Base-by-base conservation (phyloP, 2,888 invertebrate genomes). In the Lepidochrysops patricia region DNA sequence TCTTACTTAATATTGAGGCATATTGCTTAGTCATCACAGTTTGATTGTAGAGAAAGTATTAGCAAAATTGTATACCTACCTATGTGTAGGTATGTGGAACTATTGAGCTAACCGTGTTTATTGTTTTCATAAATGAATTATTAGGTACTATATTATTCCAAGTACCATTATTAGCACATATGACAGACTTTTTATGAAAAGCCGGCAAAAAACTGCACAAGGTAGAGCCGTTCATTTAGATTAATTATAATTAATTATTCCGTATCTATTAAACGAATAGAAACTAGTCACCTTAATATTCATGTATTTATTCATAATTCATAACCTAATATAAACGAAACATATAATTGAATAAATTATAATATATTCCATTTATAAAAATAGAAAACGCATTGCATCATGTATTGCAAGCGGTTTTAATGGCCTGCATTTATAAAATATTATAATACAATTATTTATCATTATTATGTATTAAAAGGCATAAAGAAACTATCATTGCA, bases 331-430 rank as follows among this genome's bases (percentile, higher is more conserved):
- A 23, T 43, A 12, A 43, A 4, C 19, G 19, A 43, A 43, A 43
- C 19, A 43, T 43, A 43, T 43, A 43, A 50, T 50, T 50, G 50
- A 50, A 50, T 50, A 26, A 12, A 50, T 50, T 26, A 26, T 19
- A 43, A 43, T 26, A 26, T 50, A 50, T 50, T 50, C 13, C 25
- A 13, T 50, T 50, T 6, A 50, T 26, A 50, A 50, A 50, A 50
- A 50, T 50, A 50, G 50, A 50, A 50, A 50, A 50, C 26, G 50
- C 50, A 50, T 50, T 50, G 26, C 50, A 50, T 50, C 25, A 26
- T 50, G 26, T 49, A 49, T 50, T 50, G 50, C 50, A 26, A 50
- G 26, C 26, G n/a, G 26, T 50, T 50, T 50, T 13, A 50, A 49
- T 49, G 12, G 25, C 23, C 25, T 50, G 50, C 50, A 50, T 50